These are phyloP conservation scores for Anas capensis DNA, from an alignment of 2,797 vertebrate species.

Conservation along the genomic window DNA sequence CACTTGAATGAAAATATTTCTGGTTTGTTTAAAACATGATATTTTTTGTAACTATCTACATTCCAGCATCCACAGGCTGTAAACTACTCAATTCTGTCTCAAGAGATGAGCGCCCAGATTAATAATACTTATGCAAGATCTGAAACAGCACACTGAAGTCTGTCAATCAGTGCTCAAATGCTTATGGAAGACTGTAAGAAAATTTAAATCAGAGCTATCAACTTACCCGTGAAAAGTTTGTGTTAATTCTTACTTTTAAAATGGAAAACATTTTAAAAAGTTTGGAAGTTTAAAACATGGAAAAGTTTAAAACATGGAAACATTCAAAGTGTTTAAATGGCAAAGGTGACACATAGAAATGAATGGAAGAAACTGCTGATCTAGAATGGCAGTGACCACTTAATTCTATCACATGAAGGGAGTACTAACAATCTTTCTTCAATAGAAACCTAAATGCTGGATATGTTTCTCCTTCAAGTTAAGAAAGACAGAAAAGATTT, in stretches of 20 bases:
- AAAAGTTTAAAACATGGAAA: not conserved
- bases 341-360: not conserved
- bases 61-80: not conserved
- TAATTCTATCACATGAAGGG: not conserved
- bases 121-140: not conserved
- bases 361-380: not conserved
- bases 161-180: not conserved
- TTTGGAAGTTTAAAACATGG: no score
- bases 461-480: not conserved
- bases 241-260: no score
- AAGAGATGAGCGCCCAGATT: not conserved
- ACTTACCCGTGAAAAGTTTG: no score
- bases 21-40: not conserved
- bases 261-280: no score
- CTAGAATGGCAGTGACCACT: not conserved
- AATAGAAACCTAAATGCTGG: not conserved
- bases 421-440: not conserved
- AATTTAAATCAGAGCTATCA: not conserved
- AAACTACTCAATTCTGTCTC: not conserved
- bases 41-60: not conserved
- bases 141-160: not conserved
- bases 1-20: not conserved
- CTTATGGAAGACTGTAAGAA: not conserved
- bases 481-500: not conserved
- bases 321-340: not conserved